Base-by-base conservation (phyloP, 2,888 invertebrate genomes). In the Therioaphis trifolii region DNA sequence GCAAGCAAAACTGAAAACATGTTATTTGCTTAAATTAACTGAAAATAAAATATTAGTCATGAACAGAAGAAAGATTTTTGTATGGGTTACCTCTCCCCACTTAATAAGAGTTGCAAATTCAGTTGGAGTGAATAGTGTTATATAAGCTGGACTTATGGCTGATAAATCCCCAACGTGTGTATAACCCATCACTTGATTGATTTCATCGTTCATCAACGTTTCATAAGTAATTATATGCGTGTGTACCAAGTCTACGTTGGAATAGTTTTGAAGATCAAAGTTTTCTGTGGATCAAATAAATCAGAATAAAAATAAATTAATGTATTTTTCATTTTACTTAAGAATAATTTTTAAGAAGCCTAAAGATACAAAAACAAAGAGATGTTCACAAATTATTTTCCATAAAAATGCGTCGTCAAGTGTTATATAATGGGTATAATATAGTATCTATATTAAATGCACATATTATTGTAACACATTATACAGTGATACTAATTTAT, bases 141-240 rank as follows among this genome's bases (percentile, higher is more conserved):
- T 89, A 87, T 94, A 93, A 0, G 94, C 92, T 86, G 94, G 93
- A 86, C 93, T 92, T 85, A 94, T 93, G 0, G 94, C 93, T 84
- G 91, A 91, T 40, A 94, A 93, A 87, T 95, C 95, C 2, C 93
- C 93, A 88, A 93, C 93, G 89, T 95, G 95, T 1, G 94, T 93
- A 87, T 93, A 91, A 15, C 95, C 95, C 18, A 93, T 90, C 11
- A 95, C 91, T 89, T 95, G 95, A 86, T 91, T 93, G 86, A 94
- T 93, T 88, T 95, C 95, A 87, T 95, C 94, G 88, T 95, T 95
- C 90, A 95, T 91, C 69, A 95, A 88, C 0, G 94, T 92, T 88
- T 95, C 95, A 88, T 93, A 95, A 29, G 93, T 93, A 66, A 93
- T 91, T 74, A 92, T 93, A 89, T 94, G 94, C 1, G 93, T 92